Evolutionary conservation across 2,888 invertebrate genomes (phyloP), one percentile per base, ranked within the genome.

Genomic region (Drosophila anomalata): DNA sequence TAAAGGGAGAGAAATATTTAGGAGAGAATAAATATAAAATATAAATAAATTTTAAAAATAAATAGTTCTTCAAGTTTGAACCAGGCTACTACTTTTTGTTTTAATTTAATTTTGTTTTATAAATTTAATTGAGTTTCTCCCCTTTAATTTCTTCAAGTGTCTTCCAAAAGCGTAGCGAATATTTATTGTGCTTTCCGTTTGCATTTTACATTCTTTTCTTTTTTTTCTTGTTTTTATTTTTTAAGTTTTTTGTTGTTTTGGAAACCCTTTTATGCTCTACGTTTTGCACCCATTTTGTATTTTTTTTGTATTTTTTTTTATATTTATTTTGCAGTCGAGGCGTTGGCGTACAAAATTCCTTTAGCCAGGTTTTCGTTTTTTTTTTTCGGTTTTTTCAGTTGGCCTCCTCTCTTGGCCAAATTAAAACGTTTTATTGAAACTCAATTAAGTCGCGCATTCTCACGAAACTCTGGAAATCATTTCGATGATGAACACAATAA

Each of bases 111-210:
- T 24, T 5, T 5, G 22, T 24, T 4, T 5, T 24, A 4, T 5
- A 4, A 24, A 4, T 4, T 24, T 24, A 22, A 24, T 17, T 17
- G 17, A 17, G 17, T 17, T 17, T 1, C 17, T 17, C 22, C 22
- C 5, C 41, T 2, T 41, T 41, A 2, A 41, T 8, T 41, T 41
- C 8, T 41, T 42, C 9, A 11, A 20, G 44, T 44, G 44, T 6
- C 9, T 20, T 44, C 44, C 9, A 42, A 69, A 60, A 80, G 79
- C 88, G 82, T 86, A 80, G 88, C 89, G 84, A 88, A 87, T 87
- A 84, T 88, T 88, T 88, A 87, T 86, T 88, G 84, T 80, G 77
- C 87, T 87, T 88, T 89, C 82, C 89, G 79, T 77, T 87, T 85
- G 85, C 86, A 83, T 88, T 87, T 79, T 85, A 77, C 83, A 83